Base-by-base conservation (phyloP, 2,888 invertebrate species). In the Orthonevra nobilis region DNA sequence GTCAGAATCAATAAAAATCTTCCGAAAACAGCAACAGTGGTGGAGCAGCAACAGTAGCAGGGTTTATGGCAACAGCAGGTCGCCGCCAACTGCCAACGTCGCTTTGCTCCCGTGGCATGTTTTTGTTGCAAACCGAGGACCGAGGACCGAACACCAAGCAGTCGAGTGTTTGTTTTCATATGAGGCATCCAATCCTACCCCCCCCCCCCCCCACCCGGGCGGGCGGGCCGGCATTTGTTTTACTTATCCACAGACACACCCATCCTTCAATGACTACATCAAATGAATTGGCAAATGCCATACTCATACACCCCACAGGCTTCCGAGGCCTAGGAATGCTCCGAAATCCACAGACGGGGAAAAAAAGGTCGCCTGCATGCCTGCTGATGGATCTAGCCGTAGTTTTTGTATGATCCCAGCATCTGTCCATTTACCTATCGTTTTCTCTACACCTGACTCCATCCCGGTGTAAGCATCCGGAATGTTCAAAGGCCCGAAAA, bases 1-100 rank as follows among this genome's bases (percentile, higher is more conserved):
- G 72, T 79, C 79, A 73, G 73, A 79, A 79, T 73, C 79, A 79
- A 79, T 79, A 79, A 79, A 72, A 73, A 66, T 60, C 52, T n/a
- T n/a, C 38, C 40, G 10, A 10, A 32, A 10, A 32, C 32, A 15
- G 23, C 23, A 3, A 5, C 23, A 23, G 23, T 5, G 3, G n/a
- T n/a, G 23, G n/a, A 60, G 30, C 20, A 63, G 56, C 34, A 44
- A 15, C 26, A 38, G 34, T 12, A 20, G 10, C n/a, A n/a, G n/a
- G n/a, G n/a, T n/a, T n/a, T n/a, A n/a, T n/a, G n/a, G n/a, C n/a
- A n/a, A n/a, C n/a, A n/a, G n/a, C n/a, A n/a, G n/a, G n/a, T n/a
- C n/a, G n/a, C 23, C 30, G 32, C 28, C 23, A 60, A 28, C 9
- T 20, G 26, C 20, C 17, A 15, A 17, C n/a, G 17, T 6, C 23